Evolutionary conservation across 2,888 invertebrate species (phyloP).

Genomic region (Xanthostigma xanthostigma): DNA sequence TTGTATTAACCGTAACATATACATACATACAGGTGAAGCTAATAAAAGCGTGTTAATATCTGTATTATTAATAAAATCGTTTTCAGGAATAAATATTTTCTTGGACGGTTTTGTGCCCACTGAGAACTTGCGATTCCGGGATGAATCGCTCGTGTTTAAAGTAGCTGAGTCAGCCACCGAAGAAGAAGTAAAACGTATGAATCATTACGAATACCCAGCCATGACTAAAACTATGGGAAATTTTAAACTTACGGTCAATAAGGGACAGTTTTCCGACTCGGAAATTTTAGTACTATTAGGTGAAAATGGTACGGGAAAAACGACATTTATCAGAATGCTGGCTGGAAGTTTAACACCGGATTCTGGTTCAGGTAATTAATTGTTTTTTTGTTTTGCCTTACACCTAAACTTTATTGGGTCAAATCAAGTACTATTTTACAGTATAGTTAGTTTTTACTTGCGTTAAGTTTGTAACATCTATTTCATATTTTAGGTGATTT

Average conservation of each 20-base stretch:
- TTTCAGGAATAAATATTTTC: constrained; percentile 88
- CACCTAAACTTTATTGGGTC: neutral
- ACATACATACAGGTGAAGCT: no score
- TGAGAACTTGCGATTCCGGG: constrained; percentile 95
- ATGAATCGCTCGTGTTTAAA: constrained; percentile 93
- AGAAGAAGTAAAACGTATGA: constrained; percentile 94
- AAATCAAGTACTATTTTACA: no score
- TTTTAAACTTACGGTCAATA: constrained; percentile 65
- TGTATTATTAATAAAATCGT: constrained; percentile 7
- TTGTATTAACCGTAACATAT: no score
- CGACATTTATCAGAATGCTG: constrained; percentile 96
- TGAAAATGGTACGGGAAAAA: constrained; percentile 99
- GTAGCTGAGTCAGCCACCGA: constrained; percentile 96
- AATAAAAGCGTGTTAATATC: no score
- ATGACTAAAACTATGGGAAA: constrained; percentile 76
- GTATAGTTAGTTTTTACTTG: neutral
- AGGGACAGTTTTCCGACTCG: constrained; percentile 96
- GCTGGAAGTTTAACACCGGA: constrained; percentile 92
- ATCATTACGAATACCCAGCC: constrained; percentile 86
- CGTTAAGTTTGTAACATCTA: neutral
- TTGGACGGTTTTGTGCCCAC: constrained; percentile 98
- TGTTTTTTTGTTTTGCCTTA: neutral
- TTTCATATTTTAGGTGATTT: constrained; percentile 37
- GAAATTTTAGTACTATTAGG: constrained; percentile 94
- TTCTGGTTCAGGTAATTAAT: constrained; percentile 43